Base-by-base conservation (phyloP, 2,888 invertebrate species). In the Lampropteryx suffumata region DNA sequence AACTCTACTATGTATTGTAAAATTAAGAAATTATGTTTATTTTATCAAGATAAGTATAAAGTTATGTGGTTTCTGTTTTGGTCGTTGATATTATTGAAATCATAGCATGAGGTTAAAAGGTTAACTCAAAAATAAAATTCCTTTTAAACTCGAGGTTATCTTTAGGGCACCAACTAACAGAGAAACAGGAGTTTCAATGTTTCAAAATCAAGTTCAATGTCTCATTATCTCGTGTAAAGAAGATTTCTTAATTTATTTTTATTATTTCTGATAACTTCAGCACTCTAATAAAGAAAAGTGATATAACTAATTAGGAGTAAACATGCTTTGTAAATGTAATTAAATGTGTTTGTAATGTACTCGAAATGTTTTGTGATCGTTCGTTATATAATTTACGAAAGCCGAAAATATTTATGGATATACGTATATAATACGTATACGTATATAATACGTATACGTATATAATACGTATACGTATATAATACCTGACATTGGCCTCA, bases 161-260 rank as follows among this genome's bases (percentile, higher is more conserved):
- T 47, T 35, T n/a, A 11, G 39, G 30, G 34, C 33, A 39, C 36
- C 6, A 7, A 29, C 36, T 8, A 12, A 39, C 24, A 12, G 36
- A 40, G 11, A 39, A 26, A 13, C 24, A 46, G 27, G 14, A 43
- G 34, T 24, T 34, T 14, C 11, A 13, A 30, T 32, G 35, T 6
- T 21, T 10, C 9, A 40, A 28, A 37, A 32, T 17, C 34, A 36
- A 48, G 57, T 58, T 58, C 51, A 60, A 48, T 40, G 50, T n/a
- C 39, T 47, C 34, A 9, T 35, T 53, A 52, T 50, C 44, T 40
- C 28, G 17, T 34, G 7, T 36, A 10, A 33, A 46, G 5, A 21
- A 34, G 28, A 43, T 47, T 11, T 12, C 11, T 27, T 33, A 13
- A 13, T 13, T 13, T 6, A 3, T 10, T 12, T 34, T 10, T 14